Evolutionary conservation across 1,140 invertebrate genomes (phyloP).

Genomic region (Parasteatoda tepidariorum): DNA sequence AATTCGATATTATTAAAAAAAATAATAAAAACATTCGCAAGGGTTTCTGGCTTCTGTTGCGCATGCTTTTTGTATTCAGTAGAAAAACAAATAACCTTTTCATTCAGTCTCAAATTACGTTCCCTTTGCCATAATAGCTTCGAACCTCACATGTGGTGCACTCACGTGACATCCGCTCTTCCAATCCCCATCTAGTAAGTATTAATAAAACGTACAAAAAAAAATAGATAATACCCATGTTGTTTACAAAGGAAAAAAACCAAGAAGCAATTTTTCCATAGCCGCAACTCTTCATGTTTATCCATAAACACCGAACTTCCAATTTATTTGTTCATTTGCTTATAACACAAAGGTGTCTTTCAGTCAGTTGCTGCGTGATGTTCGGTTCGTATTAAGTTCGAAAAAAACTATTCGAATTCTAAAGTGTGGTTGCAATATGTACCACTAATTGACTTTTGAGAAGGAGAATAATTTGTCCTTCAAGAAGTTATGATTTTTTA

Average conservation of each 20-base stretch:
- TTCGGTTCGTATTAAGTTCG: background rate
- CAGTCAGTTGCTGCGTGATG: background rate
- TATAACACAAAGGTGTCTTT: constrained; percentile 22
- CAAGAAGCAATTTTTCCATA: constrained; percentile 9
- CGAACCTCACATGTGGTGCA: constrained; percentile 17
- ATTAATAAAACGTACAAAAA: no score
- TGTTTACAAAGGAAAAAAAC: background rate
- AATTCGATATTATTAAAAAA: no score
- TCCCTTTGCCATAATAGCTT: background rate
- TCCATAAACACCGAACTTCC: background rate
- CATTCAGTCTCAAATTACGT: constrained; percentile 11
- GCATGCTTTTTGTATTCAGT: no score
- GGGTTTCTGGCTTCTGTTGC: no score
- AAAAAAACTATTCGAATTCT: background rate
- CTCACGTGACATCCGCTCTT: constrained; percentile 45
- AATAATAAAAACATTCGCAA: no score
- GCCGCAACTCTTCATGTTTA: background rate
- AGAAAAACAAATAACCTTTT: no score
- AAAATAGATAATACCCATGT: background rate
- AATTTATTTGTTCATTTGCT: constrained; percentile 23
- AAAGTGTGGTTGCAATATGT: background rate
- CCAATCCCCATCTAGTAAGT: no score
- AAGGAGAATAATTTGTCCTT: constrained; percentile 28
- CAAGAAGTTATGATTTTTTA: background rate
- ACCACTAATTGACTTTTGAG: background rate